Evolutionary conservation across 2,888 invertebrate species (phyloP).

Genomic region (Mycalesis mineus): DNA sequence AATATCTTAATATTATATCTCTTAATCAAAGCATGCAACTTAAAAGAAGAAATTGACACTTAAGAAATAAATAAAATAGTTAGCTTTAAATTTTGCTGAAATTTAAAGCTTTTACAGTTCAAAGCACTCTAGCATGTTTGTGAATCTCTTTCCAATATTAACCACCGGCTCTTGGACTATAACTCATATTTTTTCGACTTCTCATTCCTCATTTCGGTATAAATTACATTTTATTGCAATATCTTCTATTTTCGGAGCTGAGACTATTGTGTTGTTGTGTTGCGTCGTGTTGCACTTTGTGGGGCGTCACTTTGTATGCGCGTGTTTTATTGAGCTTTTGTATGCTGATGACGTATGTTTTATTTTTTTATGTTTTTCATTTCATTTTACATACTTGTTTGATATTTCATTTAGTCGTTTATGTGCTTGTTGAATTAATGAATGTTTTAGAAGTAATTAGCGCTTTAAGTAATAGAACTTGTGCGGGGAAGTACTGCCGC

Average conservation of each 20-base stretch:
- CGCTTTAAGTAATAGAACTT: no score
- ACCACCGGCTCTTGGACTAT: background rate
- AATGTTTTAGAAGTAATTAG: no score
- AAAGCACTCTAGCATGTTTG: background rate
- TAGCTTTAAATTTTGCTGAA: no score
- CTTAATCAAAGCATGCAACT: no score
- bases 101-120: background rate
- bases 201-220: constrained; percentile 8
- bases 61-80: no score
- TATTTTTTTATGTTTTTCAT: background rate
- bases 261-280: constrained; percentile 1
- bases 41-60: no score
- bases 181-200: constrained; percentile 1
- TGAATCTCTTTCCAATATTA: background rate
- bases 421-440: no score
- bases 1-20: no score
- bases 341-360: background rate
- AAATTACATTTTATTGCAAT: constrained; percentile 17
- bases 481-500: no score
- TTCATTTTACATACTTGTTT: no score
- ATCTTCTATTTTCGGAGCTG: constrained; percentile 6
- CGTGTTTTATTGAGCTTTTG: background rate
- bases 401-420: no score
- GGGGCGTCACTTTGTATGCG: background rate
- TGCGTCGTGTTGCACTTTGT: background rate